Conservation (phyloP, 1,140 invertebrate genomes). For the Drosophila funebris region DNA sequence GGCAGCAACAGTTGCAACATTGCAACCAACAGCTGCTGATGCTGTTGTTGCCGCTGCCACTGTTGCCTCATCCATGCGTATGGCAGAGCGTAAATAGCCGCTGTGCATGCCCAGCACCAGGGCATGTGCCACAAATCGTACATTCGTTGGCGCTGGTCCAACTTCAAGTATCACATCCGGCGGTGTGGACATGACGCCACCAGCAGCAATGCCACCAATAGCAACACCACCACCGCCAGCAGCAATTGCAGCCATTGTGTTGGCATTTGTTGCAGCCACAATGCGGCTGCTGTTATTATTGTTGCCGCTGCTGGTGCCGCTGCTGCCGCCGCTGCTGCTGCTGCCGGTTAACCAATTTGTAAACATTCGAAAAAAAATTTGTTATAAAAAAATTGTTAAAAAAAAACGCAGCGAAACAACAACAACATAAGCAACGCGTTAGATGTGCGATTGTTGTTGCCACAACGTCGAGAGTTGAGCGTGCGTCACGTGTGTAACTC, state of each 20-base stretch:
- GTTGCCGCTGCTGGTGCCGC: conserved; percentile 24
- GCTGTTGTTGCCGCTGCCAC: neutral
- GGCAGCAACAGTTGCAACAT: neutral
- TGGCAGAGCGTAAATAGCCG: conserved; percentile 87
- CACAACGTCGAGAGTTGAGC: neutral
- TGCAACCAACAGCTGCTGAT: neutral
- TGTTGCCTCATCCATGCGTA: conserved; percentile 76
- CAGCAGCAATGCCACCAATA: conserved; percentile 4
- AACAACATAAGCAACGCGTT: neutral
- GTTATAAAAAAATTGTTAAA: conserved; percentile 19
- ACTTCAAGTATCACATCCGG: conserved; percentile 88
- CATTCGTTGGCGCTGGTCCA: conserved; percentile 85
- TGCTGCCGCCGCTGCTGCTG: conserved; percentile 36
- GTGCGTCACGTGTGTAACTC: conserved; percentile 66
- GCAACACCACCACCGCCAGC: neutral
- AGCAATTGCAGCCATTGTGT: conserved; percentile 14
- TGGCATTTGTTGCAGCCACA: conserved; percentile 40
- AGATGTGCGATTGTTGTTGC: neutral
- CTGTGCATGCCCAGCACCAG: conserved; percentile 88
- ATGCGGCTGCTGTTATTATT: conserved; percentile 22
- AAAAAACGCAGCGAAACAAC: no score
- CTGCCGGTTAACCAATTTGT: conserved; percentile 83
- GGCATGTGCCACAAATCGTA: conserved; percentile 89
- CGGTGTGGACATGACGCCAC: conserved; percentile 80
- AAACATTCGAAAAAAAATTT: conserved; percentile 64